Evolutionary conservation across 1,140 invertebrate species (phyloP).

Genomic region (Parasteatoda tepidariorum): DNA sequence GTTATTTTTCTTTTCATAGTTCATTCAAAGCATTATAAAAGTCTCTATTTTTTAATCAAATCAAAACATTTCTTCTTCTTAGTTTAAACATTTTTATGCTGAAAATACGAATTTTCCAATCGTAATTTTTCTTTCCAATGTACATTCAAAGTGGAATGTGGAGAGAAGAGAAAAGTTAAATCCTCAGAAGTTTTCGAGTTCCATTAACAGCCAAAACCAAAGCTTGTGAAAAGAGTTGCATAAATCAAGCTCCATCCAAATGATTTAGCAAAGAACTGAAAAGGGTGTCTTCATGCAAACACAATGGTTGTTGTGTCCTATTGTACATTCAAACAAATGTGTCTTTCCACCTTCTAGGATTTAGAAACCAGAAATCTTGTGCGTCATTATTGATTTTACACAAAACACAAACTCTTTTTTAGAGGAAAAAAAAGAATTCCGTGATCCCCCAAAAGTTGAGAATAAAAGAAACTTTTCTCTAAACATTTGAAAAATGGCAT

Average conservation of each 20-base stretch:
- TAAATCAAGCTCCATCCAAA: slow-evolving; percentile 56
- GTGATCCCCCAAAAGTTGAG: slow-evolving; percentile 48
- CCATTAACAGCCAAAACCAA: slow-evolving; percentile 39
- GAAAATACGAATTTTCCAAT: too few species aligned
- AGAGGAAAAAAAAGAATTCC: slow-evolving; percentile 13
- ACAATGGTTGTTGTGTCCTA: slow-evolving; percentile 38
- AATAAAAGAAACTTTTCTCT: slow-evolving; percentile 33
- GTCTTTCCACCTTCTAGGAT: slow-evolving; percentile 42
- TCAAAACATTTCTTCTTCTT: too few species aligned
- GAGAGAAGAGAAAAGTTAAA: background rate
- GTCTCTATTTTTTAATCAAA: too few species aligned
- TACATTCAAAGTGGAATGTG: background rate
- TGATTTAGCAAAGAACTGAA: slow-evolving; percentile 38
- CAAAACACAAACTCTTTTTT: background rate
- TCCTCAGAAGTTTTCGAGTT: slow-evolving; percentile 23
- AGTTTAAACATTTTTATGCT: too few species aligned
- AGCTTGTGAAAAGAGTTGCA: slow-evolving; percentile 28
- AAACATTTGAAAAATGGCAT: slow-evolving; percentile 41
- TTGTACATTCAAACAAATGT: slow-evolving; percentile 54
- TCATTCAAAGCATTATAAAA: too few species aligned
- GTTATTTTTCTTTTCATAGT: too few species aligned
- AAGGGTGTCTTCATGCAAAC: slow-evolving; percentile 6
- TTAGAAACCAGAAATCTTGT: slow-evolving; percentile 35
- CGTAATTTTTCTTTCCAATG: background rate
- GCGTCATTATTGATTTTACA: slow-evolving; percentile 51